These are phyloP conservation scores for Drosophila histrio DNA, from an alignment of 2,888 invertebrate species.

Conservation along the genomic window DNA sequence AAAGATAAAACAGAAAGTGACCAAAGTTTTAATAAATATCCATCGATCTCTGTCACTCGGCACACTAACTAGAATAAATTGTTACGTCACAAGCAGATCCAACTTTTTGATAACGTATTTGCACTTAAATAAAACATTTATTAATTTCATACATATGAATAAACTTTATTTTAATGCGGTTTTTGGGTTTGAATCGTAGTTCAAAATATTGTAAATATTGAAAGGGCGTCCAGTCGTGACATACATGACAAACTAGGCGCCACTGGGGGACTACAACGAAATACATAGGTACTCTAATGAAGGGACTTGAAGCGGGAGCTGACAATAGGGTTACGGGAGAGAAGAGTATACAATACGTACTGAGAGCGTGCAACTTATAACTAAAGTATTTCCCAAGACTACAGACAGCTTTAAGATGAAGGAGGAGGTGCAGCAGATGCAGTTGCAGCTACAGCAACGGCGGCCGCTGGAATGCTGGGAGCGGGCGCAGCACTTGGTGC, in stretches of 20 bases:
- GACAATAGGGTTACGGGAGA: conserved; percentile 18
- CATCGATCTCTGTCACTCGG: too few relatives aligned
- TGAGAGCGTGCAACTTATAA: conserved; percentile 69
- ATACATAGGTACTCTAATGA: conserved; percentile 36
- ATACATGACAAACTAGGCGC: not conserved
- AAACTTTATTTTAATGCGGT: conserved; percentile 64
- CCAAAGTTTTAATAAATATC: not conserved
- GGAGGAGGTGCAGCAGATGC: conserved; percentile 57
- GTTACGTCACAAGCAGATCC: too few relatives aligned
- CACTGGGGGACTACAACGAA: conserved; percentile 34
- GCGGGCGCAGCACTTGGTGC: conserved; percentile 39
- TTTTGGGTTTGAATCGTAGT: conserved; percentile 52
- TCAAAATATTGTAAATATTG: conserved; percentile 49
- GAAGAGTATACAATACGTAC: conserved; percentile 67
- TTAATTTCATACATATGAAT: conserved; percentile 49
- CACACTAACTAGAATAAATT: too few relatives aligned
- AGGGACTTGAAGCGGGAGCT: conserved; percentile 30
- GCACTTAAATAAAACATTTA: conserved; percentile 4
- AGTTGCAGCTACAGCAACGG: conserved; percentile 32
- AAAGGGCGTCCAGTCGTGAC: conserved; percentile 12
- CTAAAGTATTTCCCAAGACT: conserved; percentile 53
- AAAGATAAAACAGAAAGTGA: not conserved
- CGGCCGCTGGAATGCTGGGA: conserved; percentile 65
- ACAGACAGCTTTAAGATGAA: conserved; percentile 58
- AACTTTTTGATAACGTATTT: not conserved